Evolutionary conservation across 2,113 vertebrate species (phyloP).

Genomic region (Tachuris rubrigastra): DNA sequence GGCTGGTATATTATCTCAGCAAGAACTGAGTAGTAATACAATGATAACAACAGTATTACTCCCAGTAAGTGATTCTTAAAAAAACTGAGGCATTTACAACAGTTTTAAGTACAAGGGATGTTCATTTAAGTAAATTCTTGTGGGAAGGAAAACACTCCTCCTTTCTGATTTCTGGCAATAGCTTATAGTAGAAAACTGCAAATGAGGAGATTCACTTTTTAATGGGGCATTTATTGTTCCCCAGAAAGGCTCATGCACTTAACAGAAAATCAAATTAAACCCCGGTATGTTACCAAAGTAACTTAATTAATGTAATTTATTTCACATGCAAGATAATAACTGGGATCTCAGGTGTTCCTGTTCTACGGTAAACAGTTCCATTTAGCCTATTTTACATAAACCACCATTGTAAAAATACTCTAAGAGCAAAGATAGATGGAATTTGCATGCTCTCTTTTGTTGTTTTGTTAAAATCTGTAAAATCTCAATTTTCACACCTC

Average conservation of each 20-base stretch:
- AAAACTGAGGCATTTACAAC: constrained; percentile 12
- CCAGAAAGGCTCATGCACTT: neutral
- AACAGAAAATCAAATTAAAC: constrained; percentile 12
- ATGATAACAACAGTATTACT: neutral
- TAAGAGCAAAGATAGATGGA: constrained; percentile 7
- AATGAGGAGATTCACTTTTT: constrained; percentile 32
- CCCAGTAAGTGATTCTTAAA: constrained; percentile 1
- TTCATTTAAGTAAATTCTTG: constrained; percentile 24
- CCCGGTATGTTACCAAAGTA: neutral
- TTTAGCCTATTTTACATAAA: neutral
- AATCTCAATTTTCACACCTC: constrained; percentile 42
- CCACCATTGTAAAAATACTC: neutral
- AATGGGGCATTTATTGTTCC: neutral
- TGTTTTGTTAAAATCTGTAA: constrained; percentile 59
- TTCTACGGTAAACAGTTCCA: neutral
- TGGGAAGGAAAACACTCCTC: constrained; percentile 20
- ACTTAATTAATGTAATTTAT: neutral
- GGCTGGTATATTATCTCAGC: neutral
- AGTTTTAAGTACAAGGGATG: neutral
- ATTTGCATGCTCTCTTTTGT: constrained; percentile 3
- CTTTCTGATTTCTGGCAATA: constrained; percentile 23
- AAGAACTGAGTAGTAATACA: neutral
- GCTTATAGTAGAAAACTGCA: constrained; percentile 51
- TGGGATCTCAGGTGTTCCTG: neutral
- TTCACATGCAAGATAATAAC: neutral